phyloP scores from a whole-genome alignment of 2,888 invertebrate species.

The Philhelius pedissequus region DNA sequence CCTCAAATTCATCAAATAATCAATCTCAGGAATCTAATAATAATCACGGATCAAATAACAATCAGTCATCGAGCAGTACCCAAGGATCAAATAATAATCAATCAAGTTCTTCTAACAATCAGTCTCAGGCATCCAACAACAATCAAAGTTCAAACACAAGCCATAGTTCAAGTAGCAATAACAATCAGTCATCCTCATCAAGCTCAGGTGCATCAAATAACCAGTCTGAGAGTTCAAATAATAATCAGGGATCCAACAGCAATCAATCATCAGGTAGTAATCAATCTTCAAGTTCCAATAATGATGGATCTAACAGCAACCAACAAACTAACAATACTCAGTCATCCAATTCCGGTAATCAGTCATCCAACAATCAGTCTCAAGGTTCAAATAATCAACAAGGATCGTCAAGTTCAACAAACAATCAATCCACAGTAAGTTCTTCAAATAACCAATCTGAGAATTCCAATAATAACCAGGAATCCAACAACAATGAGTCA shows the following conservation, averaged over 20 bases:
- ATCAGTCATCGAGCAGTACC: constrained; percentile 81
- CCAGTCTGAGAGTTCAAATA: constrained; percentile 11
- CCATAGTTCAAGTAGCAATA: constrained; percentile 71
- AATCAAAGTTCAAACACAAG: constrained; percentile 5
- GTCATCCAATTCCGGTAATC: not conserved
- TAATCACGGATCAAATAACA: constrained; percentile 80
- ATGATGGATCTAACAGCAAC: constrained; percentile 35
- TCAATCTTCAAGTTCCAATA: constrained; percentile 25
- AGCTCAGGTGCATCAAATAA: not conserved
- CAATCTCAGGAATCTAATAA: constrained; percentile 45
- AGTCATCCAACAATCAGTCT: constrained; percentile 14
- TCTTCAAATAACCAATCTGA: constrained; percentile 26
- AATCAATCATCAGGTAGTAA: no score
- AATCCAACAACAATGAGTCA: constrained; percentile 44
- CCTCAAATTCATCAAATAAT: constrained; percentile 32
- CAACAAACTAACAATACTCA: no score
- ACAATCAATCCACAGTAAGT: constrained; percentile 25
- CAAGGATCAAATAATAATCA: constrained; percentile 37
- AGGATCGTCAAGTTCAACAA: constrained; percentile 29
- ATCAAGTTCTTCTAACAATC: not conserved
- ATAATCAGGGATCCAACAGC: constrained; percentile 35
- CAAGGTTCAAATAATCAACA: constrained; percentile 14
- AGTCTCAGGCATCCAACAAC: constrained; percentile 12
- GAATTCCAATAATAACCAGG: constrained; percentile 44
- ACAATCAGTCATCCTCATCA: constrained; percentile 42